phyloP scores from a whole-genome alignment of 2,113 vertebrate genomes.

The Hemiscyllium ocellatum region DNA sequence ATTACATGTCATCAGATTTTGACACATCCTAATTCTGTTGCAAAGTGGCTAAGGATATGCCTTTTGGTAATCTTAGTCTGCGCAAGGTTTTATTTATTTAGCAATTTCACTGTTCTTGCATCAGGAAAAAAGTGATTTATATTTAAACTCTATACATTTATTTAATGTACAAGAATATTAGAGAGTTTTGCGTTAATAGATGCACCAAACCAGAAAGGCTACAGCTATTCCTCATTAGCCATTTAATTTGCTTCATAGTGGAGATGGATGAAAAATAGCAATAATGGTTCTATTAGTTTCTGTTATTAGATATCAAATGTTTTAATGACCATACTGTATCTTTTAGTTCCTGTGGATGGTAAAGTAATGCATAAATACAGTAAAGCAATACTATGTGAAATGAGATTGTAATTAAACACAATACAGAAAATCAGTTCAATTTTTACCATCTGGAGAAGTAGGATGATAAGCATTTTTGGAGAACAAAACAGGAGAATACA shows the following conservation, averaged over 20 bases:
- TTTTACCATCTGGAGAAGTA: too few relatives aligned
- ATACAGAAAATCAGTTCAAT: background rate
- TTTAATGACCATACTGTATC: background rate
- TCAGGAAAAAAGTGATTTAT: background rate
- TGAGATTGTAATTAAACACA: background rate
- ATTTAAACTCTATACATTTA: background rate
- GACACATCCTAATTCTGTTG: too few relatives aligned
- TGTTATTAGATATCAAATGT: background rate
- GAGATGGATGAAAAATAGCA: too few relatives aligned
- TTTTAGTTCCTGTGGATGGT: background rate
- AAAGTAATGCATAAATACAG: background rate
- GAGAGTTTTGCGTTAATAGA: background rate
- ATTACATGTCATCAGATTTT: too few relatives aligned
- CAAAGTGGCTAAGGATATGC: too few relatives aligned
- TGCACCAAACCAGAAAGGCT: background rate
- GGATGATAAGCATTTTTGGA: too few relatives aligned
- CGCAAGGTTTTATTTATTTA: too few relatives aligned
- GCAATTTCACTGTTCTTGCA: too few relatives aligned
- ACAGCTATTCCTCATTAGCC: background rate
- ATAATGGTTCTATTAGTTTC: background rate
- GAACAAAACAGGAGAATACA: too few relatives aligned
- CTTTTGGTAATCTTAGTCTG: too few relatives aligned
- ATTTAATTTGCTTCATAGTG: background rate
- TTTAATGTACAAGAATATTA: background rate
- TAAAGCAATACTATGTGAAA: background rate